Evolutionary conservation across 2,797 vertebrate genomes (phyloP).

Genomic region (Sciaenops ocellatus): DNA sequence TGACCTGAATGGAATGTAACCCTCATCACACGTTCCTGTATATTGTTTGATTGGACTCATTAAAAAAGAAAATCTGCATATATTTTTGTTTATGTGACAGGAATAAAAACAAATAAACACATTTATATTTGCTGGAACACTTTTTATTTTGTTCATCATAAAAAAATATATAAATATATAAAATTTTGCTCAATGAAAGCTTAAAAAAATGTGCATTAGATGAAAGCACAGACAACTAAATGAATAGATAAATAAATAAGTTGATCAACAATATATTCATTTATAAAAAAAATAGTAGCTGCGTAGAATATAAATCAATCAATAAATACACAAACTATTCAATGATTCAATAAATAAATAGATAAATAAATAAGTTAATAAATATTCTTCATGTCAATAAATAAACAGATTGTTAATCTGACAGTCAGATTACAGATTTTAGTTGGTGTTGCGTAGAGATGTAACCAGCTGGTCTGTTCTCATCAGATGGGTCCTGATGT

Average conservation of each 20-base stretch:
- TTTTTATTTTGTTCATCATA: not conserved
- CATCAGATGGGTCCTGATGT: slow-evolving; percentile 53
- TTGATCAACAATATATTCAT: not conserved
- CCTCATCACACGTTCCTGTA: too few relatives aligned
- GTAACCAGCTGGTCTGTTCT: not conserved
- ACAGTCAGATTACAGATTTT: not conserved
- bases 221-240: too few relatives aligned
- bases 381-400: not conserved
- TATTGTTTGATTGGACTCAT: too few relatives aligned
- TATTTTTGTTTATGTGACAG: too few relatives aligned
- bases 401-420: not conserved
- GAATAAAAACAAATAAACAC: too few relatives aligned
- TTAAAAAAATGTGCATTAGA: too few relatives aligned
- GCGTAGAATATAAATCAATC: not conserved
- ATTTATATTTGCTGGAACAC: too few relatives aligned
- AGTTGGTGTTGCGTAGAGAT: not conserved
- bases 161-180: too few relatives aligned
- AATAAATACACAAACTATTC: not conserved
- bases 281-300: not conserved
- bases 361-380: not conserved
- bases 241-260: too few relatives aligned
- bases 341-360: not conserved
- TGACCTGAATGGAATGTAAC: too few relatives aligned
- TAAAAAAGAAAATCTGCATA: too few relatives aligned
- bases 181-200: too few relatives aligned